These are phyloP conservation scores for Malacoctenus gilli DNA, from an alignment of 2,797 vertebrate genomes.

Conservation along the genomic window DNA sequence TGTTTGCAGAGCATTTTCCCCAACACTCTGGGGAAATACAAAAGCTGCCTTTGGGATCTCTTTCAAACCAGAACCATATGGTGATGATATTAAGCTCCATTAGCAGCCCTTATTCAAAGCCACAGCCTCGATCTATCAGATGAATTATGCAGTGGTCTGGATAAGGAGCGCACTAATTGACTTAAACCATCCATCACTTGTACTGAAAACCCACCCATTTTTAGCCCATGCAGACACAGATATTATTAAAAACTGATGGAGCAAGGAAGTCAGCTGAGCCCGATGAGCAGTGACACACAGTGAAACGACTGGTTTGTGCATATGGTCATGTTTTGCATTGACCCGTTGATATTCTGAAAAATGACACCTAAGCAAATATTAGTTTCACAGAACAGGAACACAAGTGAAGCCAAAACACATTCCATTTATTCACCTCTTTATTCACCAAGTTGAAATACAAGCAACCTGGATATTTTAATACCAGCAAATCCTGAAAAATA, in stretches of 20 bases:
- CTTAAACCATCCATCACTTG: slow-evolving; percentile 72
- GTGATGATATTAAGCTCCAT: slow-evolving; percentile 72
- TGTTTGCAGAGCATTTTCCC: slow-evolving; percentile 43
- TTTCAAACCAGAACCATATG: slow-evolving; percentile 42
- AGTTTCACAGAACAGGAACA: slow-evolving; percentile 5
- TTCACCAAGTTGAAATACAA: slow-evolving; percentile 7
- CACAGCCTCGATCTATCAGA: slow-evolving; percentile 75
- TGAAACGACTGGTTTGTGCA: background rate
- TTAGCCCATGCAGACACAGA: slow-evolving; percentile 57
- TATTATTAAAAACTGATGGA: slow-evolving; percentile 32
- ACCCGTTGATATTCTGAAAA: too few relatives aligned
- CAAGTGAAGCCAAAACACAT: too few relatives aligned
- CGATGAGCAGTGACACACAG: background rate
- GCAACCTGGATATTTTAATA: too few relatives aligned
- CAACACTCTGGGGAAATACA: slow-evolving; percentile 14
- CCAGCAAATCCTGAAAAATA: too few relatives aligned
- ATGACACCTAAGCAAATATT: too few relatives aligned
- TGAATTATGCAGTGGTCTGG: slow-evolving; percentile 83
- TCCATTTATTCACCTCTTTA: background rate
- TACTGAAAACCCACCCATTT: slow-evolving; percentile 65
- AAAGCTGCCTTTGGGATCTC: slow-evolving; percentile 37
- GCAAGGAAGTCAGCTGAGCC: background rate
- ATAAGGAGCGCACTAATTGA: slow-evolving; percentile 72
- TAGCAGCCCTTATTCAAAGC: slow-evolving; percentile 77
- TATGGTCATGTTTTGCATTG: slow-evolving; percentile 9